Percentiles rank a stretch among this genome's conserved stretches.
Conservation (phyloP, 2,113 vertebrate species). For the Apodemus sylvaticus region DNA sequence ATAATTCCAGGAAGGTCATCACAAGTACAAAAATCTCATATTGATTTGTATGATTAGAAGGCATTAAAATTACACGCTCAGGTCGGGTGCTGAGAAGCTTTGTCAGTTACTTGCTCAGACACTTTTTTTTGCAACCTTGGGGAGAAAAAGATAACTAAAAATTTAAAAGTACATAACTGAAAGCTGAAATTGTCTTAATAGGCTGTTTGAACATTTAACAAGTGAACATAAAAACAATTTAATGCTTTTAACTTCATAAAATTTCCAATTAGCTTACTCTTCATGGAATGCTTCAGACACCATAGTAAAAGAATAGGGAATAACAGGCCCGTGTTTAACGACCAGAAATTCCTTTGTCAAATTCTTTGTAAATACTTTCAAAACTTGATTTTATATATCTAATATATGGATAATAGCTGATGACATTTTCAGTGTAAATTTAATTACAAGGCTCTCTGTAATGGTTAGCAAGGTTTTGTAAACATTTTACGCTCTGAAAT, state of each 20-base stretch:
- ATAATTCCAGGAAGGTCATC: constrained; percentile 99
- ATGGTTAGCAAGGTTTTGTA: constrained; percentile 64
- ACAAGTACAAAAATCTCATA: constrained; percentile 92
- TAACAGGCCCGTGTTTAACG: not conserved
- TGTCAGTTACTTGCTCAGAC: constrained; percentile 86
- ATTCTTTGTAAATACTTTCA: constrained; percentile 61
- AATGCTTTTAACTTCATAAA: constrained; percentile 47
- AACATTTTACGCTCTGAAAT: constrained; percentile 64
- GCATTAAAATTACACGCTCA: constrained; percentile 89
- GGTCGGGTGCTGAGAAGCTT: constrained; percentile 83
- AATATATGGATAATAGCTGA: constrained; percentile 61
- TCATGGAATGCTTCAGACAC: not conserved
- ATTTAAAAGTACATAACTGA: constrained; percentile 57
- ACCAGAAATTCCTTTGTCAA: constrained; percentile 37
- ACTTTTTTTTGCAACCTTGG: constrained; percentile 77
- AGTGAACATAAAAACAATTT: constrained; percentile 66
- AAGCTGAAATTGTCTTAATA: constrained; percentile 57
- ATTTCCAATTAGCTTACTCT: constrained; percentile 65
- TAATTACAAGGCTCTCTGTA: constrained; percentile 67
- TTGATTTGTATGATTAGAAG: constrained; percentile 95
- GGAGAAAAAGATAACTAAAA: constrained; percentile 73
- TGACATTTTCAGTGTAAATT: constrained; percentile 76
- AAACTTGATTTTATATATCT: constrained; percentile 71
- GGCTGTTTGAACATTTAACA: constrained; percentile 63
- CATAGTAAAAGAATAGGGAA: constrained; percentile 36